phyloP scores from a whole-genome alignment of 2,113 vertebrate species.

The Hippocampus zosterae region DNA sequence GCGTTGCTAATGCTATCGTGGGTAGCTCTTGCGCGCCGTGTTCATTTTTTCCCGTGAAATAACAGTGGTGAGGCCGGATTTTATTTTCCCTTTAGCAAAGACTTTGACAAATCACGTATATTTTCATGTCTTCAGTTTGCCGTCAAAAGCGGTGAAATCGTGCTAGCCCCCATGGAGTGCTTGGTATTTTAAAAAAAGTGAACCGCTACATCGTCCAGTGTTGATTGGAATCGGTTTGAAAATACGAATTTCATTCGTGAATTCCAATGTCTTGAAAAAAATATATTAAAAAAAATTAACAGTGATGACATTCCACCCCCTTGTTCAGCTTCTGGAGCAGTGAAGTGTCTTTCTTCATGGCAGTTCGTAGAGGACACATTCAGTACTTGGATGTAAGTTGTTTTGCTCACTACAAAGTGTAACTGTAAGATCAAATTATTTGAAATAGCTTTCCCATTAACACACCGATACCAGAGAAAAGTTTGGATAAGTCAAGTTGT shows the following conservation, averaged over 20 bases:
- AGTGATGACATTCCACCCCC: conserved; percentile 11
- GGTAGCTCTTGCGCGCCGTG: too few relatives aligned
- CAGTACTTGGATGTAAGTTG: conserved; percentile 78
- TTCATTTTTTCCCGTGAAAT: background rate
- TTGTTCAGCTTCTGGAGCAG: conserved; percentile 69
- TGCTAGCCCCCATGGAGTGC: background rate
- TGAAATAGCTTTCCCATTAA: background rate
- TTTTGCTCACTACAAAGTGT: background rate
- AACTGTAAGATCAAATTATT: conserved; percentile 2
- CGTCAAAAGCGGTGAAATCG: background rate
- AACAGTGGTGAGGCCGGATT: too few relatives aligned
- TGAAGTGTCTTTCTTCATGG: conserved; percentile 79
- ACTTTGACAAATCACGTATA: background rate
- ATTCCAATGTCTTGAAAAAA: background rate
- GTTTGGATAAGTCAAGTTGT: background rate
- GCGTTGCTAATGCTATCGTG: background rate
- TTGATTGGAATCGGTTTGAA: background rate
- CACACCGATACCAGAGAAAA: too few relatives aligned
- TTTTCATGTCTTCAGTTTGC: background rate
- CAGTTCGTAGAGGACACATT: conserved; percentile 78
- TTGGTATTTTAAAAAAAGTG: background rate
- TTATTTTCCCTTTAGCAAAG: background rate
- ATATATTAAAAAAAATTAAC: background rate
- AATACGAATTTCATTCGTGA: background rate
- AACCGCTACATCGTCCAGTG: background rate